These are phyloP conservation scores for Tangara arthus DNA, from an alignment of 2,797 vertebrate species.

Conservation along the genomic window DNA sequence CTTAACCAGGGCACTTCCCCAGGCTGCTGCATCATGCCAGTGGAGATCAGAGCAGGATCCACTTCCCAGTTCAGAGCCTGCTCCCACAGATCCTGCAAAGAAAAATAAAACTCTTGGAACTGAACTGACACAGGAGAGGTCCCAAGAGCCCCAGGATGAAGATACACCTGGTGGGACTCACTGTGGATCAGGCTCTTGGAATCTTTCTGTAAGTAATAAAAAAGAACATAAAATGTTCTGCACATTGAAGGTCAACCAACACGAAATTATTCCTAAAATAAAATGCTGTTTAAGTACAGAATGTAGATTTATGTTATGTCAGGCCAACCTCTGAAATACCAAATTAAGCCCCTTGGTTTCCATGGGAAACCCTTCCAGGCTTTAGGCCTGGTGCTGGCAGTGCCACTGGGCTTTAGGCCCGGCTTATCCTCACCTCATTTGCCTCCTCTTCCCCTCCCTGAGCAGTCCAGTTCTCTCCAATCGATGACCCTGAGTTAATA, in stretches of 20 bases:
- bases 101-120: background rate
- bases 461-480: background rate
- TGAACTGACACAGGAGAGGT: background rate
- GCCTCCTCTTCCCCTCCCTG: background rate
- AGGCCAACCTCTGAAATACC: background rate
- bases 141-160: background rate
- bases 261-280: background rate
- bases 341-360: background rate
- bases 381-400: background rate
- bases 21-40: background rate
- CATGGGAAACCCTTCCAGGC: background rate
- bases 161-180: background rate
- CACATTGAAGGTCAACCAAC: background rate
- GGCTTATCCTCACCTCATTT: background rate
- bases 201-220: background rate
- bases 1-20: background rate
- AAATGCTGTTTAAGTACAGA: background rate
- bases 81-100: background rate
- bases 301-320: constrained; percentile 1
- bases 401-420: background rate
- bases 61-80: background rate
- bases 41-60: background rate
- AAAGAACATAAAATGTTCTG: background rate
- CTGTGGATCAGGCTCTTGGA: background rate
- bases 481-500: background rate